Base-by-base conservation (phyloP, 1,140 invertebrate genomes). In the Musca vetustissima region DNA sequence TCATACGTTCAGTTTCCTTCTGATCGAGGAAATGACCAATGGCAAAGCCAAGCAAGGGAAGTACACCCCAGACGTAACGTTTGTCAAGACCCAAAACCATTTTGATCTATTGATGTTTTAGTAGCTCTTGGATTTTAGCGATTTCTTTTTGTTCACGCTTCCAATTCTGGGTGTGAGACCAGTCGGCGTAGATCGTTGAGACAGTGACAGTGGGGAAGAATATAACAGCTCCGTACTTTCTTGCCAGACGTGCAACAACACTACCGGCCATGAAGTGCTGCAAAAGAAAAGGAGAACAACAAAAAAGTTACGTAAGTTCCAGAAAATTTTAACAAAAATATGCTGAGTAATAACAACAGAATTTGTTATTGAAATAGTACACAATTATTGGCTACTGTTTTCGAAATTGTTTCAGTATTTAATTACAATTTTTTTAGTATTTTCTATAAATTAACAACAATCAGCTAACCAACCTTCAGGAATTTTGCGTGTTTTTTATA, bases 1-100 rank as follows among this genome's bases (percentile, higher is more conserved):
- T 86, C 86, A 92, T 88, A 49, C 91, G 87, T 48, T 88, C 80
- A 11, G 88, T 88, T 83, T 93, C 91, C 69, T 87, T 83, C 4
- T 82, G 78, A 76, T 93, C 91, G 19, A 93, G 69, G 70, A 80
- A 89, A 69, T 83, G 83, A 1, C 92, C 92, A 71, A 92, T 71
- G 0, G 80, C 74, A 74, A 82, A 88, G 0, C 87, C 88, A 47
- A 79, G 64, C 2, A 88, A 7, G 1, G 90, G 88, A 1, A 90
- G 13, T 4, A 75, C 72, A 3, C 83, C 72, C 75, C 81, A 82
- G 4, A 85, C 22, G 25, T 80, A 84, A 13, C 83, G 78, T 36
- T 78, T 75, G 24, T 85, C 86, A 53, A 87, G 81, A 43, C 86
- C 86, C 75, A 86, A 83, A 43, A 43, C 36, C 52, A 86, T 73